A percentile compares a stretch with the other conserved stretches of the same genome.
phyloP scores from a whole-genome alignment of 2,888 invertebrate genomes.

The Gisinianus flammeolus region DNA sequence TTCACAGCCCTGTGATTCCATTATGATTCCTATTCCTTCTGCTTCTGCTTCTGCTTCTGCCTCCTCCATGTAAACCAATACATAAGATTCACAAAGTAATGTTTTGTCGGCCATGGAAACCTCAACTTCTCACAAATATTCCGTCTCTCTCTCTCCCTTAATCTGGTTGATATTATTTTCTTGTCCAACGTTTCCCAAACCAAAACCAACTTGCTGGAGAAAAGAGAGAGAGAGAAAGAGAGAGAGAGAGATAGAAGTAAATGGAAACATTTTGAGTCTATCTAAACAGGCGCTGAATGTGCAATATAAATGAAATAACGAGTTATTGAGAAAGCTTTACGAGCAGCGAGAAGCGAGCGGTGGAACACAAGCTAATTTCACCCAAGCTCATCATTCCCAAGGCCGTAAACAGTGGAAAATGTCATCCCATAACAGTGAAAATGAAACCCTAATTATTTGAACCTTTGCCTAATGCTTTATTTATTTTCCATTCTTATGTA shows the following conservation, averaged over 20 bases:
- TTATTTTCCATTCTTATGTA: constrained; percentile 7
- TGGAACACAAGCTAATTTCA: constrained; percentile 21
- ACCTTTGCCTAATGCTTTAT: constrained; percentile 36
- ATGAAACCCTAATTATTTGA: constrained; percentile 20
- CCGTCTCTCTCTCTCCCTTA: background rate
- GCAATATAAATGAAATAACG: constrained; percentile 39
- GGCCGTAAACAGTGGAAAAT: constrained; percentile 14
- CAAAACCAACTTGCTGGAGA: no score
- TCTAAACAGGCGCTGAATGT: background rate
- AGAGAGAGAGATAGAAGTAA: background rate
- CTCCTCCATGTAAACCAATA: no score
- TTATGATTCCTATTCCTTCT: background rate
- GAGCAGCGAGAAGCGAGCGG: constrained; percentile 1
- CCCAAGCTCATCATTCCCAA: constrained; percentile 31
- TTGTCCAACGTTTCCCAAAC: no score
- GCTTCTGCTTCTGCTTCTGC: no score
- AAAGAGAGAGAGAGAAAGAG: no score
- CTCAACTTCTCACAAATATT: constrained; percentile 18
- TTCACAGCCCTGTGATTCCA: background rate
- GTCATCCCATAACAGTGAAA: background rate
- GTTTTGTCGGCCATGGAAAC: no score
- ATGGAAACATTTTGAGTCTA: constrained; percentile 21
- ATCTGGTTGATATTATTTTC: background rate
- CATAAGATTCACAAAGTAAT: no score
- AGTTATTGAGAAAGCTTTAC: constrained; percentile 34